These are phyloP conservation scores for Macroteleia sp. DNA, from an alignment of 2,888 invertebrate species.

Conservation along the genomic window DNA sequence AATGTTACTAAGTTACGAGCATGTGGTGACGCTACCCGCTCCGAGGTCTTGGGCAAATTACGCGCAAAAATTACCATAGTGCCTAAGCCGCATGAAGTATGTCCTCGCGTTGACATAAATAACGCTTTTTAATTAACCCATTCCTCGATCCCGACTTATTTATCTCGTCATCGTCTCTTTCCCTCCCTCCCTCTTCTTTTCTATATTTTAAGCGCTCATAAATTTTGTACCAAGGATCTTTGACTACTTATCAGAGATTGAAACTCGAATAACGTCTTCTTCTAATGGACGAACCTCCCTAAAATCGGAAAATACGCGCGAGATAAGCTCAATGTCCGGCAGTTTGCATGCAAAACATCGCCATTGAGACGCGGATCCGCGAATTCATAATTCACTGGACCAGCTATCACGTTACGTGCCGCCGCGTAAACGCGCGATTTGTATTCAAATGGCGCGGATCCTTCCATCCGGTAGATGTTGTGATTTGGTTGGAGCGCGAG, in stretches of 20 bases:
- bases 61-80: slow-evolving; percentile 61
- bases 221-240: slow-evolving; percentile 11
- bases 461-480: slow-evolving; percentile 40
- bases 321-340: slow-evolving; percentile 37
- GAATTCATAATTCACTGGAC: slow-evolving; percentile 48
- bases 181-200: background rate
- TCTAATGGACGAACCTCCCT: slow-evolving; percentile 32
- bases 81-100: slow-evolving; percentile 37
- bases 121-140: slow-evolving; percentile 57
- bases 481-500: slow-evolving; percentile 47
- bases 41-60: slow-evolving; percentile 33
- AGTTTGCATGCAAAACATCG: slow-evolving; percentile 49
- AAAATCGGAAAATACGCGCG: slow-evolving; percentile 39
- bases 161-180: slow-evolving; percentile 14
- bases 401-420: slow-evolving; percentile 60
- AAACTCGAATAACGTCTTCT: slow-evolving; percentile 8
- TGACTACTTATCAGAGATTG: slow-evolving; percentile 28
- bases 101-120: slow-evolving; percentile 44
- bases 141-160: slow-evolving; percentile 44
- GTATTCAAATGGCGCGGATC: slow-evolving; percentile 57
- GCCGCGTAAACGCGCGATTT: slow-evolving; percentile 53
- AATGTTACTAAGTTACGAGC: slow-evolving; percentile 66
- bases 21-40: slow-evolving; percentile 24
- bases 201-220: slow-evolving; percentile 10
- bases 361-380: slow-evolving; percentile 40